phyloP scores from a whole-genome alignment of 1,140 invertebrate species.

The Zaprionus gabonicus region DNA sequence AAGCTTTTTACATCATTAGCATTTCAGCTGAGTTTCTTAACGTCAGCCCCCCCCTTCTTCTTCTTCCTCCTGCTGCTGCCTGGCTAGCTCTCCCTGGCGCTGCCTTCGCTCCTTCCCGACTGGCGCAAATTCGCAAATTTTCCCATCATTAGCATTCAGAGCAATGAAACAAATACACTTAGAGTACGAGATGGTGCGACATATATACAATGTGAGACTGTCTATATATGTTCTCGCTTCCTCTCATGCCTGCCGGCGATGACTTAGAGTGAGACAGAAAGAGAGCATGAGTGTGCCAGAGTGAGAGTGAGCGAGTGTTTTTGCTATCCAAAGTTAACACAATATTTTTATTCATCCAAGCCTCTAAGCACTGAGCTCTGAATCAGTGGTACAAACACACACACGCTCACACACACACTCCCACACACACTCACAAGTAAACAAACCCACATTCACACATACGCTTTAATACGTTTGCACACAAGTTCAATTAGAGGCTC shows the following conservation, averaged over 20 bases:
- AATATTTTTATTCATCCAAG: conserved; percentile 80
- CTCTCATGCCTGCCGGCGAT: conserved; percentile 35
- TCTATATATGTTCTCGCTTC: conserved; percentile 9
- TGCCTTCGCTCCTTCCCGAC: background rate
- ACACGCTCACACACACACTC: conserved; percentile 33
- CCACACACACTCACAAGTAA: conserved; percentile 19
- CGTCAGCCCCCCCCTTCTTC: background rate
- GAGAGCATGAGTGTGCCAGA: background rate
- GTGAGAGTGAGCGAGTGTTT: conserved; percentile 31
- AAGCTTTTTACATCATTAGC: conserved; percentile 82
- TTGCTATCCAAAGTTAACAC: conserved; percentile 73
- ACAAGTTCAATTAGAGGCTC: conserved; percentile 78
- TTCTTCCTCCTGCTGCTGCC: conserved; percentile 5
- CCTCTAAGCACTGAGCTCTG: conserved; percentile 51
- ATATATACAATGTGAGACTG: background rate
- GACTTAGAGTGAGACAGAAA: conserved; percentile 8
- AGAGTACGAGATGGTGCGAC: conserved; percentile 44
- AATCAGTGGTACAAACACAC: conserved; percentile 37
- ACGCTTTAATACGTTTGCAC: conserved; percentile 74
- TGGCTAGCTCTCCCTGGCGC: background rate
- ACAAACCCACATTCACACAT: conserved; percentile 69
- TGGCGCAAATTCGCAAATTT: conserved; percentile 80
- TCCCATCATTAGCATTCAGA: conserved; percentile 82
- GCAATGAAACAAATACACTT: conserved; percentile 83
- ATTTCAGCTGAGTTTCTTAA: conserved; percentile 65